Conservation (phyloP, 2,797 vertebrate genomes). For the Cyclopterus lumpus region DNA sequence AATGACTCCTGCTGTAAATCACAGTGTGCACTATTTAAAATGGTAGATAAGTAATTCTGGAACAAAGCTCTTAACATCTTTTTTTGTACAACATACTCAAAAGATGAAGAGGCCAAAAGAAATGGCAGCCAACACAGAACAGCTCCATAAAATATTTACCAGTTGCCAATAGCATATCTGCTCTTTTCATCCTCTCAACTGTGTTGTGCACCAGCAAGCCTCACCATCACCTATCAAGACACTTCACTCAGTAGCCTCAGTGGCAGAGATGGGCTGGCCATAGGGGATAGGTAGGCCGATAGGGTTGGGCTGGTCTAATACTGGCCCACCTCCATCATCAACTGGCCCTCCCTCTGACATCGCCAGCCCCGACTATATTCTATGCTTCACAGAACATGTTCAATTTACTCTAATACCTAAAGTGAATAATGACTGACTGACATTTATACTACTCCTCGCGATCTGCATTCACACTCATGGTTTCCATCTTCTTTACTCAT, state of each 20-base stretch:
- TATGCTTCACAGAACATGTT: too few species aligned
- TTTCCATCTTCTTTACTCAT: too few species aligned
- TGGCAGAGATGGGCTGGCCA: neutral
- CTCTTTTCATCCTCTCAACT: conserved; percentile 48
- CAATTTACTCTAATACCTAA: too few species aligned
- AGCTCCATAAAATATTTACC: conserved; percentile 69
- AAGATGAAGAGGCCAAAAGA: conserved; percentile 41
- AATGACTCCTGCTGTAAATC: neutral
- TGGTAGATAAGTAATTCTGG: neutral
- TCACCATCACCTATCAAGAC: conserved; percentile 51
- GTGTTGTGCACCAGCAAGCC: conserved; percentile 65
- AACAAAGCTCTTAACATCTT: neutral
- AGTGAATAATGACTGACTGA: too few species aligned
- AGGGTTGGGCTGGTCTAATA: too few species aligned
- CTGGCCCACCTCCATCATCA: too few species aligned
- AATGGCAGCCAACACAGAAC: conserved; percentile 45
- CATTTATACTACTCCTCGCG: too few species aligned
- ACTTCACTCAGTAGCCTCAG: conserved; percentile 49
- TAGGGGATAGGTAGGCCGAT: too few species aligned
- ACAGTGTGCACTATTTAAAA: neutral
- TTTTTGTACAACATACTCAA: conserved; percentile 20
- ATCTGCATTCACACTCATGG: too few species aligned
- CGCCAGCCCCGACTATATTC: too few species aligned
- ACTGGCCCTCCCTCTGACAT: too few species aligned
- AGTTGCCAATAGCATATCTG: conserved; percentile 58